phyloP scores from a whole-genome alignment of 2,888 invertebrate species.

The Leucophenga montana region DNA sequence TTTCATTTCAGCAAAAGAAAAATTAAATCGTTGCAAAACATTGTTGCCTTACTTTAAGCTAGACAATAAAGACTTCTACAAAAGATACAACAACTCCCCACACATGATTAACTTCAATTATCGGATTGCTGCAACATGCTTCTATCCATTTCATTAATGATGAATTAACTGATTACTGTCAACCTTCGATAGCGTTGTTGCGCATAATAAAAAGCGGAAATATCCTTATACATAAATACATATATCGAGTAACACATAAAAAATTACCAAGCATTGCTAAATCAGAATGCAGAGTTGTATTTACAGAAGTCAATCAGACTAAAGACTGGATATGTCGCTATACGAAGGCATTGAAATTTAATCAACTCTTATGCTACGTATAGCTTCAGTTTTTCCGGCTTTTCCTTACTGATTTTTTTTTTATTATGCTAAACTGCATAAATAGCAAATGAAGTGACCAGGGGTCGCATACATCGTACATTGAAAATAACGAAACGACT shows the following conservation, averaged over 20 bases:
- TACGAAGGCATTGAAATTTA: constrained; percentile 52
- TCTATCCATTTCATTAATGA: constrained; percentile 37
- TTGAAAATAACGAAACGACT: constrained; percentile 26
- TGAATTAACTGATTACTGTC: constrained; percentile 45
- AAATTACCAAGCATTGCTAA: neutral
- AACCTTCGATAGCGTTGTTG: neutral
- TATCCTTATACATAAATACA: constrained; percentile 61
- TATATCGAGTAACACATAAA: neutral
- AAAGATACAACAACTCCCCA: constrained; percentile 17
- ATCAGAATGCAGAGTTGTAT: neutral
- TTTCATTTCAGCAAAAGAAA: too few species aligned
- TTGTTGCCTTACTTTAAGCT: too few species aligned
- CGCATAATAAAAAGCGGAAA: constrained; percentile 56
- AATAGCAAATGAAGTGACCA: constrained; percentile 51
- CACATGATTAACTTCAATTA: constrained; percentile 68
- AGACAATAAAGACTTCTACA: too few species aligned
- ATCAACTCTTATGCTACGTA: constrained; percentile 58
- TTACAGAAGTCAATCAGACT: constrained; percentile 28
- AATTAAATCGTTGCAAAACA: too few species aligned
- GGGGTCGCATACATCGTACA: constrained; percentile 26
- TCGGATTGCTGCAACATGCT: constrained; percentile 36
- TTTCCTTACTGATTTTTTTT: constrained; percentile 47
- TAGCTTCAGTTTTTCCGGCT: constrained; percentile 42
- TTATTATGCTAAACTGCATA: constrained; percentile 61
- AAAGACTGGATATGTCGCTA: constrained; percentile 16